Evolutionary conservation across 2,888 invertebrate genomes (phyloP), one percentile per base, ranked within the genome.

Genomic region (Nysson spinosus): DNA sequence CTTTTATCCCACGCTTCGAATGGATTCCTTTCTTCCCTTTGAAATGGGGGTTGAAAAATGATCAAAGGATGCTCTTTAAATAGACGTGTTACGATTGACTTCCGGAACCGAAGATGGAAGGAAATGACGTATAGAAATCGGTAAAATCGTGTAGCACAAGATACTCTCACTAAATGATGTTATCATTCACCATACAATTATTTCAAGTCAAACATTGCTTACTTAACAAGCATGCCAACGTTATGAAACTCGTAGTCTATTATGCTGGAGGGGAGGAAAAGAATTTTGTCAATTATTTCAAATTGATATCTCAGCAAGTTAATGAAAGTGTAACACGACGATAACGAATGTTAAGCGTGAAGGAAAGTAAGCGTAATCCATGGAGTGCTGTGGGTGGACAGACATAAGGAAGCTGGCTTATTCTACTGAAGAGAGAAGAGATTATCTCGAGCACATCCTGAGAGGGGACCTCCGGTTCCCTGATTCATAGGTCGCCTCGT

Each of bases 401-500:
- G 28, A 32, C 46, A 56, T 16, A 37, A 51, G 28, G 51, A 65
- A 65, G 58, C 52, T 67, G 44, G 32, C 64, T 52, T 65, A 52
- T 58, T 54, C 57, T 43, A 50, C 39, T 28, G 49, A 49, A 44
- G 49, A 20, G 22, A 30, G 42, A 17, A 40, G 49, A 64, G 65
- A 58, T 58, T 57, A 67, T 65, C 66, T 57, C 57, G 52, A 44
- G 49, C 49, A 28, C 34, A 50, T 62, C 37, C 43, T 3, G 30
- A 35, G 26, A 32, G 39, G 66, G 30, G 51, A 50, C 67, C 67
- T 65, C 67, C 58, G 60, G 67, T 58, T 67, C 58, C 58, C 65
- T 60, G 66, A 67, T 67, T 67, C 67, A 67, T 67, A 58, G 58
- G 52, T 54, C 28, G 58, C 43, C 42, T 67, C 67, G 50, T 46